phyloP scores from a whole-genome alignment of 1,140 invertebrate genomes.

The Magallana angulata region DNA sequence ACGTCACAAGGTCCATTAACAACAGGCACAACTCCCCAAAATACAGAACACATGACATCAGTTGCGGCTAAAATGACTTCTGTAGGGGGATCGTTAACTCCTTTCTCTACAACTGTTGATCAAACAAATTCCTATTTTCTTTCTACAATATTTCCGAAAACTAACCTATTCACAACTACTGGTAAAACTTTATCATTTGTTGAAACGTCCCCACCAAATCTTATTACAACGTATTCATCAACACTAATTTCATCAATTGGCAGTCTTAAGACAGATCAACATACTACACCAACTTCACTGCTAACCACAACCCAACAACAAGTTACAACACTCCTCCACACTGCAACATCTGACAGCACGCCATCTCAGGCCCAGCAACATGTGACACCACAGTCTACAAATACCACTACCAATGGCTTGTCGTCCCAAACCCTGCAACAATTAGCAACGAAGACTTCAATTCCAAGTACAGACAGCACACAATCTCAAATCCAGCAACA shows the following conservation, averaged over 20 bases:
- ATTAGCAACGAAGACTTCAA: background rate
- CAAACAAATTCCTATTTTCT: background rate
- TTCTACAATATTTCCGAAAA: background rate
- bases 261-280: background rate
- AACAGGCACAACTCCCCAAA: background rate
- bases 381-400: too few relatives aligned
- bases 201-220: too few relatives aligned
- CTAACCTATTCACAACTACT: too few relatives aligned
- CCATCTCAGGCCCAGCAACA: background rate
- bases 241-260: too few relatives aligned
- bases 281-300: background rate
- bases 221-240: too few relatives aligned
- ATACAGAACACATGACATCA: background rate
- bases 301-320: background rate
- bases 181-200: too few relatives aligned
- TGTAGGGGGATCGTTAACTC: background rate
- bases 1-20: background rate
- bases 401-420: background rate
- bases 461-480: background rate
- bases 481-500: constrained; percentile 7
- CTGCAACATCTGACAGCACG: background rate
- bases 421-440: background rate
- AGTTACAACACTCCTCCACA: background rate
- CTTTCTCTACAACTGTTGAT: background rate
- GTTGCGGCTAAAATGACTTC: background rate